Evolutionary conservation across 2,113 vertebrate genomes (phyloP), one percentile per base, ranked within the genome.

Genomic region (Xenopus tropicalis): DNA sequence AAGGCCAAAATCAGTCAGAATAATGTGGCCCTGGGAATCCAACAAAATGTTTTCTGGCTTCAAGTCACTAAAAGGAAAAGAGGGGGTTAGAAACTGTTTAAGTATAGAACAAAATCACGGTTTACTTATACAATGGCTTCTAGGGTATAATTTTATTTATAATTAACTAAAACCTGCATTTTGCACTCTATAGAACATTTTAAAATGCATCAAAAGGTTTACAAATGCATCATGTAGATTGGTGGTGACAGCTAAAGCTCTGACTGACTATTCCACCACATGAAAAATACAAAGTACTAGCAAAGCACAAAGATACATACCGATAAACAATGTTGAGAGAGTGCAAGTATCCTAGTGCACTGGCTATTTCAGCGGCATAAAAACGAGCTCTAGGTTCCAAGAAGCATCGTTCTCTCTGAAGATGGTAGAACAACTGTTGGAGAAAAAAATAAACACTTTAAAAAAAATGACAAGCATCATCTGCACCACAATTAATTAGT

Each of bases 31-130:
- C 83, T 99, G 95, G 0, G 94, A 97, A 82, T 98, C 97, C 2
- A 99, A 91, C 77, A 99, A 86, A 83, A 99, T 99, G 83, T 98
- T 99, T 86, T 98, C 96, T 0, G 96, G 97, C 81, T 99, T 99
- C 88, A 99, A 84, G 88, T 99, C 97, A 14, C 92, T 93, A 79
- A 5, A 37, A 37, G 10, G 2, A 6, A 37, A 37, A 2, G 10
- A 9, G 10, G 29, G 2, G 29, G 29, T 37, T 37, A 37, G 6
- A 37, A 37, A 37, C 29, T 3, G 29, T 37, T 37, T 37, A 37
- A n/a, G n/a, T n/a, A n/a, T n/a, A n/a, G n/a, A n/a, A n/a, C n/a
- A n/a, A n/a, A n/a, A n/a, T n/a, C n/a, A n/a, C n/a, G 2, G 29
- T 37, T 37, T 5, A 4, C 29, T 37, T 7, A 37, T 37, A 9